A percentile compares a stretch with the other conserved stretches of the same genome.
Evolutionary conservation across 1,140 invertebrate genomes (phyloP).

Genomic region (Vanessa tameamea): DNA sequence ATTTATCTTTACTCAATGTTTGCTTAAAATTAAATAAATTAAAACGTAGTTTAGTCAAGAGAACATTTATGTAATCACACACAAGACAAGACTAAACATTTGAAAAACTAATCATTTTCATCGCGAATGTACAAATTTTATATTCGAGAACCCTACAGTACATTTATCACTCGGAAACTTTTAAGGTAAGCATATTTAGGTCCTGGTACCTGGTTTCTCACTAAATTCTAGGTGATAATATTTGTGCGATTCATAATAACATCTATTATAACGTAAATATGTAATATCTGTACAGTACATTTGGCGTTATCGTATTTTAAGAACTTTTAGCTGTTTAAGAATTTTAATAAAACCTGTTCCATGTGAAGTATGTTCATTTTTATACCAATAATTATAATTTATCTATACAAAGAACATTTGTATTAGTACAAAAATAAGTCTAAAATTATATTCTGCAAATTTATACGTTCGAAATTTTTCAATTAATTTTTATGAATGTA

Average conservation of each 20-base stretch:
- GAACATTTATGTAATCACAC: too few species aligned
- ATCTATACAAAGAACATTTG: too few species aligned
- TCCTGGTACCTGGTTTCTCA: conserved; percentile 35
- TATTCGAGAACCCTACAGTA: conserved; percentile 54
- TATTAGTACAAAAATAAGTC: too few species aligned
- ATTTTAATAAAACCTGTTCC: too few species aligned
- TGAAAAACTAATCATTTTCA: neutral
- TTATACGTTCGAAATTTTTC: too few species aligned
- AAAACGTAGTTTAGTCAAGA: too few species aligned
- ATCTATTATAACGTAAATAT: neutral
- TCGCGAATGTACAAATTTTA: conserved; percentile 58
- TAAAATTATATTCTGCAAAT: too few species aligned
- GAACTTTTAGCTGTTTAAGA: too few species aligned
- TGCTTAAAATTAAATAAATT: too few species aligned
- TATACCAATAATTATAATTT: too few species aligned
- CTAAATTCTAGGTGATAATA: conserved; percentile 23
- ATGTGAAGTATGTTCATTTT: neutral
- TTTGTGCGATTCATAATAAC: neutral
- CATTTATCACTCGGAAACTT: conserved; percentile 70
- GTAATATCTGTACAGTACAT: neutral
- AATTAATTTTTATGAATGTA: too few species aligned
- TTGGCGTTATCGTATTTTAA: neutral
- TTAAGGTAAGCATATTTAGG: conserved; percentile 67
- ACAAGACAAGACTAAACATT: neutral
- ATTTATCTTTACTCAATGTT: too few species aligned